Evolutionary conservation across 2,888 invertebrate genomes (phyloP).

Genomic region (Anoplius nigerrimus): DNA sequence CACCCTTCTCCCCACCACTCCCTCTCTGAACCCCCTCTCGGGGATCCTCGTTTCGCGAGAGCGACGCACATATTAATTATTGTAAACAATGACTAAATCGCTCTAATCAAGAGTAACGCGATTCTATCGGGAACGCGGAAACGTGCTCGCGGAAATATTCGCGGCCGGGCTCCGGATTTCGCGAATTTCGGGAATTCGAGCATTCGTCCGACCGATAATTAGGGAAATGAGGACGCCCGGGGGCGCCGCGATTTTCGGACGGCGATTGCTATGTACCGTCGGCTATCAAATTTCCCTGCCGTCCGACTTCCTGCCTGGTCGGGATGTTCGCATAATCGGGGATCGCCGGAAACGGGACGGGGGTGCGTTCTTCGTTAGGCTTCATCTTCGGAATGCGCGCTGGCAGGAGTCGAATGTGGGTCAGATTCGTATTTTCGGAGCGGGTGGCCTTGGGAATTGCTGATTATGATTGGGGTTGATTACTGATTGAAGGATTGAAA

Average conservation of each 20-base stretch:
- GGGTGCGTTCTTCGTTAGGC: too few relatives aligned
- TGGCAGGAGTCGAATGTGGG: too few relatives aligned
- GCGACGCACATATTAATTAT: constrained; percentile 50
- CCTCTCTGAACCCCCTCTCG: background rate
- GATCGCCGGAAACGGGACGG: too few relatives aligned
- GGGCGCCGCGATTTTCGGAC: background rate
- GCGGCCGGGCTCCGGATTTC: constrained; percentile 19
- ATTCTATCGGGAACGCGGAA: constrained; percentile 20
- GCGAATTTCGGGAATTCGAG: constrained; percentile 8
- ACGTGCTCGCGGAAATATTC: constrained; percentile 22
- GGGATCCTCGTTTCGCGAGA: background rate
- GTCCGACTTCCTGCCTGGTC: too few relatives aligned
- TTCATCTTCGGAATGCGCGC: too few relatives aligned
- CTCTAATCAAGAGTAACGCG: constrained; percentile 56
- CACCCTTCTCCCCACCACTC: constrained; percentile 13
- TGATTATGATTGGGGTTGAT: too few relatives aligned
- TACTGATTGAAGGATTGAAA: too few relatives aligned
- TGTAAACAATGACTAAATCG: constrained; percentile 57
- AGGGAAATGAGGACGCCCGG: background rate
- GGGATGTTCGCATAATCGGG: too few relatives aligned
- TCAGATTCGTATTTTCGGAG: too few relatives aligned
- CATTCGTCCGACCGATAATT: constrained; percentile 6
- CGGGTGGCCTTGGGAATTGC: too few relatives aligned
- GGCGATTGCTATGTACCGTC: too few relatives aligned
- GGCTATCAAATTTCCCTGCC: too few relatives aligned